Conservation (phyloP, 2,888 invertebrate species). For the Sphaerophoria taeniata region DNA sequence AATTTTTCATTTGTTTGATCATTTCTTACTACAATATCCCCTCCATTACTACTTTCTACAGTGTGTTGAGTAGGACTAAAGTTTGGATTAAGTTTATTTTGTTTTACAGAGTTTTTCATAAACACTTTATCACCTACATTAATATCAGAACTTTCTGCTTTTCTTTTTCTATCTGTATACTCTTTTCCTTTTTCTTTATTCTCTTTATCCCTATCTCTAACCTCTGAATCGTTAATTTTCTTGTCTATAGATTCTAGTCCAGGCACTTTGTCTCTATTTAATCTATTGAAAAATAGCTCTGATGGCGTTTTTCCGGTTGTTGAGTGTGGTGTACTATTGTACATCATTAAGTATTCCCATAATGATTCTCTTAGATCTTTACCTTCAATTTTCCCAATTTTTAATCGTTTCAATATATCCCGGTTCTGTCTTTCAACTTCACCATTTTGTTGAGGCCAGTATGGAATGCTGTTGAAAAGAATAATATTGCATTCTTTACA, state of each 20-base stretch:
- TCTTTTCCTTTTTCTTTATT: conserved; percentile 47
- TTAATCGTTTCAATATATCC: conserved; percentile 49
- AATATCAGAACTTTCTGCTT: conserved; percentile 39
- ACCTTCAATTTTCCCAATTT: conserved; percentile 60
- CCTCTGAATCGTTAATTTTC: conserved; percentile 37
- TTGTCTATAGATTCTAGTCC: conserved; percentile 29
- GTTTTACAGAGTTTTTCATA: conserved; percentile 35
- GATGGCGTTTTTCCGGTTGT: conserved; percentile 50
- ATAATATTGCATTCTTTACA: conserved; percentile 63
- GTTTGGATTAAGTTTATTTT: conserved; percentile 45
- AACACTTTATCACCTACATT: conserved; percentile 37
- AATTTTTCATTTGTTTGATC: conserved; percentile 33
- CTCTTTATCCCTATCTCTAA: conserved; percentile 43
- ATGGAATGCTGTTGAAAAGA: conserved; percentile 38
- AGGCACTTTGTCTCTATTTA: conserved; percentile 39
- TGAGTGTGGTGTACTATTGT: conserved; percentile 56
- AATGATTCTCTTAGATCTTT: conserved; percentile 31
- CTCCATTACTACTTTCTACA: conserved; percentile 25
- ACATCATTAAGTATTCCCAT: conserved; percentile 46
- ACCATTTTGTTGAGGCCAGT: conserved; percentile 63
- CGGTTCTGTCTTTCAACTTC: conserved; percentile 57
- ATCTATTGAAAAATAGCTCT: conserved; percentile 48
- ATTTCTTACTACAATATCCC: conserved; percentile 35
- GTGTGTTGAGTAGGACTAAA: conserved; percentile 35
- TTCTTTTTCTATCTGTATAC: conserved; percentile 32